phyloP scores from a whole-genome alignment of 2,113 vertebrate species.

The Oceanites oceanicus region DNA sequence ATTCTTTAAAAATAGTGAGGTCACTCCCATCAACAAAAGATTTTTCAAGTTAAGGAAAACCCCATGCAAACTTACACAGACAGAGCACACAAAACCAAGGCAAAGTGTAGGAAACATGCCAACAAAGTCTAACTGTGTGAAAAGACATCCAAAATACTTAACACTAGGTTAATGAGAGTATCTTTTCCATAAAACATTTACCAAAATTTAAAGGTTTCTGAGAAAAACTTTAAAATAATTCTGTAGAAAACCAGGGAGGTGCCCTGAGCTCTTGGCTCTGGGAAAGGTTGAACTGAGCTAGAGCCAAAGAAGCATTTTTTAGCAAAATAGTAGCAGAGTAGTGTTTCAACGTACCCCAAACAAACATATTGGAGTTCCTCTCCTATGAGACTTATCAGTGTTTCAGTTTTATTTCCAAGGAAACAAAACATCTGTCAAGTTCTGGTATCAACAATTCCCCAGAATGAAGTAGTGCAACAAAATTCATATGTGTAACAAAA shows the following conservation, averaged over 20 bases:
- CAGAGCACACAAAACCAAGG: neutral
- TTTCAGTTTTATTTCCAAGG: neutral
- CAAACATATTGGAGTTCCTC: neutral
- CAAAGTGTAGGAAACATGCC: neutral
- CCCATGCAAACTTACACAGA: neutral
- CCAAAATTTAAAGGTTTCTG: neutral
- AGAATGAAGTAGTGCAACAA: neutral
- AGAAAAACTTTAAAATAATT: neutral
- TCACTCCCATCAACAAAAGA: constrained; percentile 24
- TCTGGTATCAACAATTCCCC: neutral
- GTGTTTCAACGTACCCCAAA: neutral
- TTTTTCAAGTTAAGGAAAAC: constrained; percentile 30
- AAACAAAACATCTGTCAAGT: neutral
- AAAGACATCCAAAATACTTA: neutral
- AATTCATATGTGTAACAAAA: neutral
- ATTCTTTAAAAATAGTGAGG: constrained; percentile 36
- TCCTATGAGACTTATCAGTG: neutral
- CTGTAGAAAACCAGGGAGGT: neutral
- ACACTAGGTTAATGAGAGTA: neutral
- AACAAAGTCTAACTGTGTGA: neutral
- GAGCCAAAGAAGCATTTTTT: neutral
- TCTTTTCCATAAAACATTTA: neutral
- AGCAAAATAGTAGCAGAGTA: neutral
- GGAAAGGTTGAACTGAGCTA: neutral
- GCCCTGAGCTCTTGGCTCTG: neutral